Conservation (phyloP, 2,113 vertebrate species). For the Corythornis madagascariensis region DNA sequence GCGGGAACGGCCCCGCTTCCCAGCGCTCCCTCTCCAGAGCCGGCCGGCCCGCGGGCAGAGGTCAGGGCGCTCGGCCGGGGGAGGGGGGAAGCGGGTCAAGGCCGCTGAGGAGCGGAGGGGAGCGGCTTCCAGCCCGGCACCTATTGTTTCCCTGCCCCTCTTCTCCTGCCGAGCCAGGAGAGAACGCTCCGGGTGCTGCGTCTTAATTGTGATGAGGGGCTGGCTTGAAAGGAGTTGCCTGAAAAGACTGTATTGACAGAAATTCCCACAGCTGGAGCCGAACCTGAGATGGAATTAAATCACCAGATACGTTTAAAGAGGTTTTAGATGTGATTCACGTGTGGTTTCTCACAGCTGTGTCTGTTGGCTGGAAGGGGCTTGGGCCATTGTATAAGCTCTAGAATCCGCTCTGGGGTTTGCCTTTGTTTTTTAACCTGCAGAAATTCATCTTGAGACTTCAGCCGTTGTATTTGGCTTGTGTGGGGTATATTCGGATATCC, state of each 20-base stretch:
- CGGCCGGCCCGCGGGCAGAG: neutral
- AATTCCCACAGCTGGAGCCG: neutral
- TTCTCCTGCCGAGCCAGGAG: accelerated
- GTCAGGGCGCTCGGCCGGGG: neutral
- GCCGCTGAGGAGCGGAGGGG: neutral
- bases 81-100: neutral
- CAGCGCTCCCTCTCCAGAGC: neutral
- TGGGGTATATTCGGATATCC: neutral
- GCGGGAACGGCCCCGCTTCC: neutral
- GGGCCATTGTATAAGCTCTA: neutral
- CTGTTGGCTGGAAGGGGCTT: neutral
- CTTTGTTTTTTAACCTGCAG: neutral
- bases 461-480: accelerated
- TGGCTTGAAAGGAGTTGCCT: neutral
- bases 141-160: neutral
- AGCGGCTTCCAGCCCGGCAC: neutral
- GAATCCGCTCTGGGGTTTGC: neutral
- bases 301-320: neutral
- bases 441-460: neutral
- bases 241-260: neutral
- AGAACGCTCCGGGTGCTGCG: neutral
- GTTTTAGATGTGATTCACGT: accelerated
- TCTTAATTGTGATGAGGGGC: accelerated
- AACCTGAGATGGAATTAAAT: neutral
- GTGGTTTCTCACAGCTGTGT: neutral